phyloP scores from a whole-genome alignment of 2,888 invertebrate species.

The Clivina fossor region DNA sequence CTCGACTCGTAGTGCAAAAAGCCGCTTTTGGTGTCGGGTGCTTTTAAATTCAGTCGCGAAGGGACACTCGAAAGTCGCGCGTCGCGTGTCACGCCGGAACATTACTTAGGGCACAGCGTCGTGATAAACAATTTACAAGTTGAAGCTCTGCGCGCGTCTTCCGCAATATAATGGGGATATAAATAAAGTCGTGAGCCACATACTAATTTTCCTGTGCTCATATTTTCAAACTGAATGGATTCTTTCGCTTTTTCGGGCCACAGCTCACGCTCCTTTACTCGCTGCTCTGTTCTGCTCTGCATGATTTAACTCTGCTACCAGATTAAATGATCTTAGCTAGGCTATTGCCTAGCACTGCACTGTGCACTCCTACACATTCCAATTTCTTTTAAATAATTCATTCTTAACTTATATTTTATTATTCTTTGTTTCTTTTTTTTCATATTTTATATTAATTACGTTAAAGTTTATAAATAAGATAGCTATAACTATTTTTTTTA shows the following conservation, averaged over 20 bases:
- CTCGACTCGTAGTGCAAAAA: no score
- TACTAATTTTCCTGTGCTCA: conserved; percentile 28
- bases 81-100: no score
- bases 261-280: no score
- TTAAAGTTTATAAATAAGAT: no score
- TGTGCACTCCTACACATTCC: neutral
- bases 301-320: conserved; percentile 31
- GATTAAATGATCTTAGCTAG: no score
- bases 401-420: no score
- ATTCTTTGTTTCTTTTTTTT: neutral
- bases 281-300: conserved; percentile 22
- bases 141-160: conserved; percentile 28
- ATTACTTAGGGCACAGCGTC: no score
- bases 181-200: conserved; percentile 29
- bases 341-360: conserved; percentile 9
- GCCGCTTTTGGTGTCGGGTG: no score
- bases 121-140: conserved; percentile 33
- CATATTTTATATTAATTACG: neutral
- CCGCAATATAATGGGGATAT: conserved; percentile 33
- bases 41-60: no score
- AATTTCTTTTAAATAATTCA: no score
- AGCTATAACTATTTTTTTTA: no score
- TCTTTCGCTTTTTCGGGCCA: conserved; percentile 21
- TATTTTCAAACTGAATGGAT: conserved; percentile 32
- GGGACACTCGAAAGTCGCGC: no score